Evolutionary conservation across 2,797 vertebrate species (phyloP).

Genomic region (Neostethus bicornis): DNA sequence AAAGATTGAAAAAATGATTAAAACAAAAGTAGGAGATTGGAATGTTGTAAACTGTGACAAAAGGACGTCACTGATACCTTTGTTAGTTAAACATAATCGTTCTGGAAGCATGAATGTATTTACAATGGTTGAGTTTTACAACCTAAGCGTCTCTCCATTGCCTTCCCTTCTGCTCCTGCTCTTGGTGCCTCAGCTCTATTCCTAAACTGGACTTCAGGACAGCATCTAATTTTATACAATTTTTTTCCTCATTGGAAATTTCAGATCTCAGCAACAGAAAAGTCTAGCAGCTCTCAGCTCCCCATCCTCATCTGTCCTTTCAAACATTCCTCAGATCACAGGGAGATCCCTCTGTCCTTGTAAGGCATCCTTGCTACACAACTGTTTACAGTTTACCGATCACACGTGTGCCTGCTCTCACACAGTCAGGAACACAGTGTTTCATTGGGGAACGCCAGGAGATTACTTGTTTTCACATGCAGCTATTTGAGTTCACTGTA

Average conservation of each 20-base stretch:
- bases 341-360: constrained; percentile 81
- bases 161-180: constrained; percentile 1
- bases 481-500: constrained; percentile 35
- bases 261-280: constrained; percentile 49
- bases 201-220: constrained; percentile 44
- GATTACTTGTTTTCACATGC: constrained; percentile 38
- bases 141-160: background rate
- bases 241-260: constrained; percentile 72
- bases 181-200: constrained; percentile 28
- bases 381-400: constrained; percentile 81
- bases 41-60: background rate
- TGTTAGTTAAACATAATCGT: background rate
- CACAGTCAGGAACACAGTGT: constrained; percentile 48
- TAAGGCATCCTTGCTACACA: constrained; percentile 75
- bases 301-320: constrained; percentile 43
- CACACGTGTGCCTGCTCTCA: constrained; percentile 41
- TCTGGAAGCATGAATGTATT: constrained; percentile 12
- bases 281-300: constrained; percentile 45
- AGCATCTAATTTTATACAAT: constrained; percentile 51
- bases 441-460: constrained; percentile 40
- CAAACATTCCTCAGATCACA: constrained; percentile 74
- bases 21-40: background rate
- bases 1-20: constrained; percentile 1
- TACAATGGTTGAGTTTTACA: constrained; percentile 22
- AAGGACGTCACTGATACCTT: background rate